phyloP scores from a whole-genome alignment of 2,113 vertebrate genomes.

The Pica pica region DNA sequence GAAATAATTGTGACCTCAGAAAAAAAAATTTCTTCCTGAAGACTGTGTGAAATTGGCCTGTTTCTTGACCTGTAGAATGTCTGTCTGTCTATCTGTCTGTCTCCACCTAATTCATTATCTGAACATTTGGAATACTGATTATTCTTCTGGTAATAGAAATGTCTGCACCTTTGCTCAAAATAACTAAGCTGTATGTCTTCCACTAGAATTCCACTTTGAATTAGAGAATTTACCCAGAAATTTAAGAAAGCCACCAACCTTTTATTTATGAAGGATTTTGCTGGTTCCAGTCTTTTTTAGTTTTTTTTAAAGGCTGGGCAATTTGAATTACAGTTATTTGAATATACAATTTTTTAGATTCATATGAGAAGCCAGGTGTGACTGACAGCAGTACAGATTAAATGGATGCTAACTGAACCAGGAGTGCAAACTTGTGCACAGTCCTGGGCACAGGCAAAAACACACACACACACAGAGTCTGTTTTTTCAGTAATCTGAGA shows the following conservation, averaged over 20 bases:
- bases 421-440: not conserved
- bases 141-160: not conserved
- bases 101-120: not conserved
- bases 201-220: not conserved
- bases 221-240: not conserved
- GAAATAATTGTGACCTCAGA: not conserved
- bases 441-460: not conserved
- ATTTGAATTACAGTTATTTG: not conserved
- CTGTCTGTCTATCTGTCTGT: not conserved
- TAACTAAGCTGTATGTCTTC: not conserved
- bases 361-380: not conserved
- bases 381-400: not conserved
- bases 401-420: not conserved
- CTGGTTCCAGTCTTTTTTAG: not conserved
- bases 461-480: not conserved
- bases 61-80: not conserved
- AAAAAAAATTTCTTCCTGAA: not conserved
- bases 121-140: not conserved
- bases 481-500: constrained; percentile 25
- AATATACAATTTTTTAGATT: not conserved
- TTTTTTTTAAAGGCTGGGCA: not conserved
- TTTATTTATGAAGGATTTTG: not conserved
- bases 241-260: not conserved
- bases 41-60: not conserved
- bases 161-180: not conserved